phyloP scores from a whole-genome alignment of 2,797 vertebrate genomes.

The Eutrigla gurnardus region DNA sequence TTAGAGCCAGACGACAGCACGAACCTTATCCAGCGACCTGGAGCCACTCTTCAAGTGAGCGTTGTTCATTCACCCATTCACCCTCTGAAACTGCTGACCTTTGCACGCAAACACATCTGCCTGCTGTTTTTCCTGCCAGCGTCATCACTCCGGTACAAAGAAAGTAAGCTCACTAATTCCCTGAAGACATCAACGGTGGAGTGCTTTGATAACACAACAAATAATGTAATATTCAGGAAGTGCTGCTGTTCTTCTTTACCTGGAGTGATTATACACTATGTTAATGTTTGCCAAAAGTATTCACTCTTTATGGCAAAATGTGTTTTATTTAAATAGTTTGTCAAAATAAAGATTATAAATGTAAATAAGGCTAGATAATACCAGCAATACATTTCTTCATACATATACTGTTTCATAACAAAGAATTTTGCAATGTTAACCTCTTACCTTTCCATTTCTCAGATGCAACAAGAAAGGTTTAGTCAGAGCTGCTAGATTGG shows the following conservation, averaged over 20 bases:
- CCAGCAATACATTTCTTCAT: background rate
- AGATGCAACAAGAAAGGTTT: conserved; percentile 91
- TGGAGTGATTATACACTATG: background rate
- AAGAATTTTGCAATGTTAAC: background rate
- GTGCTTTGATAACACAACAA: background rate
- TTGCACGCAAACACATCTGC: conserved; percentile 50
- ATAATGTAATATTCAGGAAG: background rate
- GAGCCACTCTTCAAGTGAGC: conserved; percentile 11
- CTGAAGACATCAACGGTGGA: conserved; percentile 1
- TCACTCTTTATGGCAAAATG: background rate
- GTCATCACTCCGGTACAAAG: conserved; percentile 59
- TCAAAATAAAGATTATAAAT: background rate
- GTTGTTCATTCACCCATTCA: conserved; percentile 39
- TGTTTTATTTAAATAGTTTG: background rate
- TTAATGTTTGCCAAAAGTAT: background rate
- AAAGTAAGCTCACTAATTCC: conserved; percentile 15
- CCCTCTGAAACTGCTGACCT: conserved; percentile 69
- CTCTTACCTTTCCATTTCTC: conserved; percentile 91
- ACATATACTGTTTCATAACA: background rate
- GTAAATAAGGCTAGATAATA: background rate
- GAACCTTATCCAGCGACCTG: conserved; percentile 2
- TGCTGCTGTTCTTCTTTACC: background rate
- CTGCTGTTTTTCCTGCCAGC: conserved; percentile 65
- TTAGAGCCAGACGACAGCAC: conserved; percentile 1
- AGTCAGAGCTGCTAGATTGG: conserved; percentile 85